Evolutionary conservation across 2,113 vertebrate species (phyloP), one percentile per base, ranked within the genome.

Genomic region (Martes martes): DNA sequence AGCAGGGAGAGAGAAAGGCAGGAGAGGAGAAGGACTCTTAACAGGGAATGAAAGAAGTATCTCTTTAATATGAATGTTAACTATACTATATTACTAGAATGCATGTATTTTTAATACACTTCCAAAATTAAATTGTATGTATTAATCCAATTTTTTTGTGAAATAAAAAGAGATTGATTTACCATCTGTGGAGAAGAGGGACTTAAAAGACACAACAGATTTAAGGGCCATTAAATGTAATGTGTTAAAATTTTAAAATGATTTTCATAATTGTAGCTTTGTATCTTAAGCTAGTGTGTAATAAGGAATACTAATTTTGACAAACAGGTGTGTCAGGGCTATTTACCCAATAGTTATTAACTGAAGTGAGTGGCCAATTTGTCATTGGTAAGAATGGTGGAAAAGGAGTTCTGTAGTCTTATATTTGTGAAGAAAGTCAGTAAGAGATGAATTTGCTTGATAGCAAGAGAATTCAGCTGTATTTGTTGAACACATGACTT

Each of bases 311-410:
- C 15, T 45, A 91, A 95, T 36, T 84, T 97, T 95, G 83, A 79
- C 36, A 83, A 92, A 86, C 16, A 39, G 15, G 36, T 28, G 10
- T 15, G 50, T 93, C 21, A 87, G 19, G 14, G 21, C 24, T 92
- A 31, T 90, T 71, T 80, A 88, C 9, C 55, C 93, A 97, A 92
- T 91, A 80, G 89, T 91, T 93, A 96, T 45, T 88, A 91, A 94
- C 16, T 73, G 28, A 96, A 36, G 31, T 57, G 8, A 82, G 45
- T 86, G 45, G 28, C 8, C 55, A 85, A 55, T 82, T 80, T 89
- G 10, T 71, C 42, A 69, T 39, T 86, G 33, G 7, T 95, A 80
- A 96, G 79, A 87, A 91, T 33, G 89, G 33, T 47, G n/a, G 52
- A 33, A 86, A 42, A 39, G 11, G 11, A 24, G n/a, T 28, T 93